Base-by-base conservation (phyloP, 2,797 vertebrate species). In the Epinephelus awoara region DNA sequence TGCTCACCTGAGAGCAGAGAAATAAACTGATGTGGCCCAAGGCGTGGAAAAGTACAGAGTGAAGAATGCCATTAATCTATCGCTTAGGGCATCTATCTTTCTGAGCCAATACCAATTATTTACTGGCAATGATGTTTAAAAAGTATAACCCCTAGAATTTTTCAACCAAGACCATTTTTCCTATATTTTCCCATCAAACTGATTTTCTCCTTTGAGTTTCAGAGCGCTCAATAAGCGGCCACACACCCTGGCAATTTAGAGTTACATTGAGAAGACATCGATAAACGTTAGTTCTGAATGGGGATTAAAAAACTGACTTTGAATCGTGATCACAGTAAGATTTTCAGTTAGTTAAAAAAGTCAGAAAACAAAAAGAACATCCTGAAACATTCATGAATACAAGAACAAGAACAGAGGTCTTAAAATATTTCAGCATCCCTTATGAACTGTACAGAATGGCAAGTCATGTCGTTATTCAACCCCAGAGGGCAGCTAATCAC, bases 11-110 rank as follows among this genome's bases (percentile, higher is more conserved):
- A 56, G 19, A 82, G 75, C 51, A 23, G 54, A 81, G 81, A 86
- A 79, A 83, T 77, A 80, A 86, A 89, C 23, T 52, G 55, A 76
- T 75, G 65, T 77, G 27, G 78, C 86, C 62, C 46, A 59, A 38
- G 71, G 78, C 79, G 72, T 50, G 13, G 38, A 77, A 78, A 85
- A 59, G 55, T 69, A 66, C 44, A 74, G 50, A 66, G 55, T 59
- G 62, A 83, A 64, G 42, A 82, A 67, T 58, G 19, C 50, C 52
- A 84, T 83, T 80, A 65, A 75, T 87, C 56, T 66, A 23, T 62
- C 52, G 72, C 34, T 40, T 17, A 62, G 27, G 13, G 27, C 69
- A 72, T 82, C 38, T 29, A 58, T 80, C 64, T 85, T 71, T 83
- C 72, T 44, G 54, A 82, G 67, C 19, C 46, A 14, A 52, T 61